A percentile compares a stretch with the other conserved stretches of the same genome.
Evolutionary conservation across 2,888 invertebrate species (phyloP).

Genomic region (Reticulitermes lucifugus): DNA sequence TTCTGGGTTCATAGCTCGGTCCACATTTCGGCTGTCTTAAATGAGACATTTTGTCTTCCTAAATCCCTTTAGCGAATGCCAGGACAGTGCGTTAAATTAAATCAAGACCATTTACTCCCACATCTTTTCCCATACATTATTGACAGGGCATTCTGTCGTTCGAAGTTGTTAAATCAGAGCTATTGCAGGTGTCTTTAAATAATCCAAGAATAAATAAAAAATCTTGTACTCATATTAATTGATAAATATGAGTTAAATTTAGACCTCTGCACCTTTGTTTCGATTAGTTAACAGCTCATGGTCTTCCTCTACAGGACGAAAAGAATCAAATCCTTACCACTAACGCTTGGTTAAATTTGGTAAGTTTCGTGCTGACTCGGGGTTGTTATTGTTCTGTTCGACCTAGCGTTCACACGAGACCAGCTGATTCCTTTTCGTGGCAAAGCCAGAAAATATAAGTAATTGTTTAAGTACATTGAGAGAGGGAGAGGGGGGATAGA

Average conservation of each 20-base stretch:
- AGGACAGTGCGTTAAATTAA: too few relatives aligned
- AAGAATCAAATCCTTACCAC: constrained; percentile 73
- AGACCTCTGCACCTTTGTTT: not conserved
- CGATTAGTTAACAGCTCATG: constrained; percentile 47
- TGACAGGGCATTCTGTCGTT: too few relatives aligned
- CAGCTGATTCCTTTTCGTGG: not conserved
- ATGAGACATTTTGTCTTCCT: too few relatives aligned
- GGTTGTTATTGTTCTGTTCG: constrained; percentile 23
- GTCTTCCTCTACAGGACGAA: constrained; percentile 66
- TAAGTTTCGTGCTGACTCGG: constrained; percentile 61
- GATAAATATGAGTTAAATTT: not conserved
- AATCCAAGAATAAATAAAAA: not conserved
- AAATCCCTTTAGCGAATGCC: too few relatives aligned
- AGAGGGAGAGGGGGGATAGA: too few relatives aligned
- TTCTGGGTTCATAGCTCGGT: too few relatives aligned
- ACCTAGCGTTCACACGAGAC: not conserved
- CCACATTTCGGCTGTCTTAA: too few relatives aligned
- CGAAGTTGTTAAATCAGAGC: too few relatives aligned
- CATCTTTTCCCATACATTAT: too few relatives aligned
- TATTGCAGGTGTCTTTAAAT: too few relatives aligned
- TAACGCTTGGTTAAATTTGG: constrained; percentile 72
- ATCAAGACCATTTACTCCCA: too few relatives aligned
- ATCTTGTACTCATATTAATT: not conserved
- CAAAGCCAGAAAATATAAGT: not conserved
- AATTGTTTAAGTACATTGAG: not conserved